These are phyloP conservation scores for Thermophis baileyi DNA, from an alignment of 2,113 vertebrate genomes.

Conservation along the genomic window DNA sequence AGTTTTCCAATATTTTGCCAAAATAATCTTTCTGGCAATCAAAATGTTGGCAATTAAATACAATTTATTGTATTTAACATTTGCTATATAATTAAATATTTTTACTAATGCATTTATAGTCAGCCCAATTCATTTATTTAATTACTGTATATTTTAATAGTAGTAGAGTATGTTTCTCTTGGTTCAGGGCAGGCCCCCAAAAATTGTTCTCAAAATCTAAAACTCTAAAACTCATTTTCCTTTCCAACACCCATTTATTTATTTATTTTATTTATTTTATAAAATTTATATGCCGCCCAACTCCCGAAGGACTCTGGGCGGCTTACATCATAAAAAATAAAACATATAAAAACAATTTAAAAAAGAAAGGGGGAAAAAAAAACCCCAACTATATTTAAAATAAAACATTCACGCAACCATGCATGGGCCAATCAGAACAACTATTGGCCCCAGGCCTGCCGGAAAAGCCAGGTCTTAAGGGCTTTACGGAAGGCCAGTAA, in stretches of 20 bases:
- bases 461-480: no score
- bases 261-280: no score
- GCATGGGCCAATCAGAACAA: no score
- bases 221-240: neutral
- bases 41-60: neutral
- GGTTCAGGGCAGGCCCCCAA: neutral
- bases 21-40: neutral
- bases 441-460: no score
- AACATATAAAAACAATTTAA: no score
- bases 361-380: no score
- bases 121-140: neutral
- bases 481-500: no score
- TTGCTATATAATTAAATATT: neutral
- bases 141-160: neutral
- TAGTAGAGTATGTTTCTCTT: neutral
- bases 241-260: neutral
- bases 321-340: no score
- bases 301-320: no score
- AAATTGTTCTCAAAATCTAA: neutral
- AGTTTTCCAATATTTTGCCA: neutral
- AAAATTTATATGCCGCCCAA: no score
- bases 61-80: neutral
- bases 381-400: no score
- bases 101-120: neutral
- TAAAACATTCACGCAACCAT: no score